Conservation (phyloP, 2,113 vertebrate species). For the Grammomys surdaster region DNA sequence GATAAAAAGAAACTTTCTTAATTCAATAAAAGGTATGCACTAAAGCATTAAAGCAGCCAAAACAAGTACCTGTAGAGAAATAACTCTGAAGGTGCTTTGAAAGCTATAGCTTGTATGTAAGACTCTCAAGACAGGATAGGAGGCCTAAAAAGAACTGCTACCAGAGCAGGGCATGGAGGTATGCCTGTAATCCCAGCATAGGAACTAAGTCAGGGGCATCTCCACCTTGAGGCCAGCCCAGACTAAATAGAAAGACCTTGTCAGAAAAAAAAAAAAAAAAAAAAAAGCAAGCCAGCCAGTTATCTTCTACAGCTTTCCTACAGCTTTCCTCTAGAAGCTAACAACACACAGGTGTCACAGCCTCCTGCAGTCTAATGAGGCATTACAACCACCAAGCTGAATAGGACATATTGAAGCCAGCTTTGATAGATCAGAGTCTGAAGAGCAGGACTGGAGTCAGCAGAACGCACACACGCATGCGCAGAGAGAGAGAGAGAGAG, state of each 20-base stretch:
- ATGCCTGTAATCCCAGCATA: background rate
- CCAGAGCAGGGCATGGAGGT: background rate
- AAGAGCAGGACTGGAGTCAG: no score
- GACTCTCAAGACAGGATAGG: background rate
- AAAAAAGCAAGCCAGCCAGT: background rate
- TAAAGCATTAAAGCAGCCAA: background rate
- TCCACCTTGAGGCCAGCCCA: background rate
- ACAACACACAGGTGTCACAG: background rate
- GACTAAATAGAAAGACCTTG: background rate
- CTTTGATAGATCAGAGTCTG: no score
- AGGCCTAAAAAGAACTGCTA: background rate
- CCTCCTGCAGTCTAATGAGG: background rate
- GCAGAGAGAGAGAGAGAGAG: no score
- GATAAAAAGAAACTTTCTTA: background rate
- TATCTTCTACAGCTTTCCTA: background rate
- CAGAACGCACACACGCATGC: no score
- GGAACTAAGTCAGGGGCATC: background rate
- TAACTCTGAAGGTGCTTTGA: background rate
- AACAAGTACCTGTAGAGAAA: background rate
- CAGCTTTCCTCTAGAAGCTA: background rate
- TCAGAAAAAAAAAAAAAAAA: background rate
- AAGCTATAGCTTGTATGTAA: background rate
- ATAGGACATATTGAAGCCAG: background rate
- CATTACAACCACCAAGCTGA: background rate
- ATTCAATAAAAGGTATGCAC: background rate